Evolutionary conservation across 2,113 vertebrate species (phyloP).

Genomic region (Nansenia antarctica): DNA sequence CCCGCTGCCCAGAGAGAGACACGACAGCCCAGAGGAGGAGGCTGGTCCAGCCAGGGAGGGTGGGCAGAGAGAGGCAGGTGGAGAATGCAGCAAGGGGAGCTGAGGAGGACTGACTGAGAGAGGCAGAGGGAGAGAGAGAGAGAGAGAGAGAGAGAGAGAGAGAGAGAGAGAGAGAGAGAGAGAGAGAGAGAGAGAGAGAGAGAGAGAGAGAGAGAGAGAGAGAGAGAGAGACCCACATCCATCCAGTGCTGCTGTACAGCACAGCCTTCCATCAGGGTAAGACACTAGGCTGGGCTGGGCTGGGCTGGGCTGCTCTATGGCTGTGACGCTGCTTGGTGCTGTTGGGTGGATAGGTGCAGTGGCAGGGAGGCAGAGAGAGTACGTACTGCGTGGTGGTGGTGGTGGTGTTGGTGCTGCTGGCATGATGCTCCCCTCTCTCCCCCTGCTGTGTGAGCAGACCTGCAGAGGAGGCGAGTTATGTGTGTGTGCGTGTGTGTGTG

Average conservation of each 20-base stretch:
- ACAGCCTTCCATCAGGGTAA: conserved; percentile 65
- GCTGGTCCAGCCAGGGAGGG: conserved; percentile 18
- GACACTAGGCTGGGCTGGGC: conserved; percentile 26
- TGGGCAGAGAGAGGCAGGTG: conserved; percentile 31
- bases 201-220: no score
- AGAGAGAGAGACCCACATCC: conserved; percentile 46
- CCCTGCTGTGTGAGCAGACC: conserved; percentile 69
- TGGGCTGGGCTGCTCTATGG: conserved; percentile 28
- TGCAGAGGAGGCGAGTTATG: conserved; percentile 33
- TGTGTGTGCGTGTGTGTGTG: conserved; percentile 43
- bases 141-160: no score
- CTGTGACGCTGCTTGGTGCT: background rate
- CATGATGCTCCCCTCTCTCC: conserved; percentile 62
- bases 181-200: no score
- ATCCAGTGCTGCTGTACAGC: conserved; percentile 60
- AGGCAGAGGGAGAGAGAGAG: no score
- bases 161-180: no score
- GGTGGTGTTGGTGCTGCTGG: conserved; percentile 60
- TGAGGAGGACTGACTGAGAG: no score
- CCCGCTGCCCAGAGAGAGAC: conserved; percentile 2
- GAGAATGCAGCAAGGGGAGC: conserved; percentile 65
- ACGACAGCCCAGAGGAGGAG: conserved; percentile 49
- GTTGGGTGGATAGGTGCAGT: background rate
- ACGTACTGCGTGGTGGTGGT: no score
- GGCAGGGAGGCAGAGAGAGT: conserved; percentile 38